These are phyloP conservation scores for Verasper variegatus DNA, from an alignment of 2,113 vertebrate genomes.

Conservation along the genomic window DNA sequence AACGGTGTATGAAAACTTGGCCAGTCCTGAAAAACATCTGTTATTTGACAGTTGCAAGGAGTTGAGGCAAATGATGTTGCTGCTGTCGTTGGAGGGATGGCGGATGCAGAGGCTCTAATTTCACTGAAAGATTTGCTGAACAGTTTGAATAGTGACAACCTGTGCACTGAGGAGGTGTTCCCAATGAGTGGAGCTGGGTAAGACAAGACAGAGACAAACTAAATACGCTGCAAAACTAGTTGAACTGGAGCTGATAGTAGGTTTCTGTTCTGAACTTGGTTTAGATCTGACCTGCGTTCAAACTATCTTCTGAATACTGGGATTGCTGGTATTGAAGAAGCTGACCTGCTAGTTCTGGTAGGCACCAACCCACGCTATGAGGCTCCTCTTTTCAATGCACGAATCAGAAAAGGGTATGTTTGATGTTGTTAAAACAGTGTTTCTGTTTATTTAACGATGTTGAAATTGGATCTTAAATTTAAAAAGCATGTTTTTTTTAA, in stretches of 20 bases:
- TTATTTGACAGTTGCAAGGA: conserved; percentile 84
- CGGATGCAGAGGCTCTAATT: conserved; percentile 91
- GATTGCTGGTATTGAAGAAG: conserved; percentile 90
- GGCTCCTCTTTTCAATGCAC: conserved; percentile 91
- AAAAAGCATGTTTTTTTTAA: background rate
- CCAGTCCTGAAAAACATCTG: background rate
- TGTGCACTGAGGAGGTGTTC: conserved; percentile 92
- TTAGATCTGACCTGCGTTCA: conserved; percentile 89
- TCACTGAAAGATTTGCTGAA: conserved; percentile 91
- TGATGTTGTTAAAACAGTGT: conserved; percentile 32
- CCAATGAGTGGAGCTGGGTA: conserved; percentile 91
- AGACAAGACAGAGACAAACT: conserved; percentile 12
- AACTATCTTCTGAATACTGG: conserved; percentile 91
- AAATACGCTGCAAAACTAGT: background rate
- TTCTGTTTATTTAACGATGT: background rate
- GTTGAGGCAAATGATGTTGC: conserved; percentile 84
- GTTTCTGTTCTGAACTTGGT: background rate
- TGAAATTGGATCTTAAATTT: background rate
- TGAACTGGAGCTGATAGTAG: background rate
- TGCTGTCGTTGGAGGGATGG: conserved; percentile 90
- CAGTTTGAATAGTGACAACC: conserved; percentile 84
- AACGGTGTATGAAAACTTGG: background rate
- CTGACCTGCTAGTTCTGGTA: conserved; percentile 88
- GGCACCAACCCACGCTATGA: conserved; percentile 93
- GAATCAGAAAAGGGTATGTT: conserved; percentile 88